Percentiles rank a stretch among this genome's conserved stretches.
Conservation (phyloP, 2,113 vertebrate genomes). For the Podiceps cristatus region DNA sequence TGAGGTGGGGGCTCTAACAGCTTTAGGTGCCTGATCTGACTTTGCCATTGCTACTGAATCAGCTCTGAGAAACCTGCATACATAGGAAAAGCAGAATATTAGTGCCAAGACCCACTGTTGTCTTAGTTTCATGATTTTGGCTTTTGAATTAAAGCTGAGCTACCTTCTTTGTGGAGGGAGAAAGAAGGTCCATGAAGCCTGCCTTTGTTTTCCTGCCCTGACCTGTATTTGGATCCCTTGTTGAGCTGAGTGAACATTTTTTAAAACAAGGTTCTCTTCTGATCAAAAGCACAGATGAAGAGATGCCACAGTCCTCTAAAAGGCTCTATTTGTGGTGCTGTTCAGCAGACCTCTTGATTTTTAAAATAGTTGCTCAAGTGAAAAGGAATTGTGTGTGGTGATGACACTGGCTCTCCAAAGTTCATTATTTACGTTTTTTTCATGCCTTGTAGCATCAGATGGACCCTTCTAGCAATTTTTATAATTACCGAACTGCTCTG, state of each 20-base stretch:
- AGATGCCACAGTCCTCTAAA: background rate
- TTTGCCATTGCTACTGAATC: background rate
- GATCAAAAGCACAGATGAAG: background rate
- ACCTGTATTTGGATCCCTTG: background rate
- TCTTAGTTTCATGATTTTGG: background rate
- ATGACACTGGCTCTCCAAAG: background rate
- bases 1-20: background rate
- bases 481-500: slow-evolving; percentile 93
- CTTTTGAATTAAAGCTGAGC: background rate
- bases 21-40: background rate
- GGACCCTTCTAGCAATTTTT: slow-evolving; percentile 98
- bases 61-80: background rate
- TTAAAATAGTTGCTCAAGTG: background rate
- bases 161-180: background rate
- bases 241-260: background rate
- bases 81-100: background rate
- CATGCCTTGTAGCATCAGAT: slow-evolving; percentile 88
- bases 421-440: background rate
- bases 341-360: background rate
- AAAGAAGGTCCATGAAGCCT: background rate
- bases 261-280: background rate
- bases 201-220: background rate
- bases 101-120: background rate
- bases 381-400: background rate
- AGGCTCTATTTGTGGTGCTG: background rate